phyloP scores from a whole-genome alignment of 2,113 vertebrate species.

The Sylvietta virens region DNA sequence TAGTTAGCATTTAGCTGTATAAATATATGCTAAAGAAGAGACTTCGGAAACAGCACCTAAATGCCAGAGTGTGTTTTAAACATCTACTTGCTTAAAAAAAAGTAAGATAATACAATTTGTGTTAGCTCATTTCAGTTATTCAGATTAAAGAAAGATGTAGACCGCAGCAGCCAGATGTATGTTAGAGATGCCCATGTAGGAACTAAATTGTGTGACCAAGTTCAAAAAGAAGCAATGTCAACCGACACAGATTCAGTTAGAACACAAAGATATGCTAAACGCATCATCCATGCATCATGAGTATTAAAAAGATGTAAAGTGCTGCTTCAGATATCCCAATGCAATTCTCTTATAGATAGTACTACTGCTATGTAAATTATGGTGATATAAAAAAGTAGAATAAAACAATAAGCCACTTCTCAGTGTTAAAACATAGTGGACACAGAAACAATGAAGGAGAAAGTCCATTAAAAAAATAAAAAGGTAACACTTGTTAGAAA shows the following conservation, averaged over 20 bases:
- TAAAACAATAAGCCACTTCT: neutral
- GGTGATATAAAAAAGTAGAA: neutral
- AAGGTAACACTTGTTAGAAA: neutral
- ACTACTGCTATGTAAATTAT: neutral
- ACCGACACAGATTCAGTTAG: neutral
- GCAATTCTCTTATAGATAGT: neutral
- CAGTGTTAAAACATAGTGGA: neutral
- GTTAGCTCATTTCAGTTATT: neutral
- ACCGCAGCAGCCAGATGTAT: neutral
- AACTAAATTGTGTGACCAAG: neutral
- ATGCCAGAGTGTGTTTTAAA: neutral
- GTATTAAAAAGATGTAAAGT: neutral
- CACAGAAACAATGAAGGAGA: neutral
- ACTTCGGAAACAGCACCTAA: neutral
- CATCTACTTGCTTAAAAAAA: neutral
- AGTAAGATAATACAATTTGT: neutral
- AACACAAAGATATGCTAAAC: neutral
- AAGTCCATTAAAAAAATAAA: neutral
- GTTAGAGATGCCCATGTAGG: neutral
- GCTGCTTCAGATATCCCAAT: neutral
- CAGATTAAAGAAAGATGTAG: neutral
- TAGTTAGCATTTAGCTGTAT: neutral
- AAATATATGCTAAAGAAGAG: neutral
- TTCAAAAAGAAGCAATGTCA: neutral
- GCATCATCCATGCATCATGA: neutral